Base-by-base conservation (phyloP, 2,113 vertebrate genomes). In the Collichthys lucidus region DNA sequence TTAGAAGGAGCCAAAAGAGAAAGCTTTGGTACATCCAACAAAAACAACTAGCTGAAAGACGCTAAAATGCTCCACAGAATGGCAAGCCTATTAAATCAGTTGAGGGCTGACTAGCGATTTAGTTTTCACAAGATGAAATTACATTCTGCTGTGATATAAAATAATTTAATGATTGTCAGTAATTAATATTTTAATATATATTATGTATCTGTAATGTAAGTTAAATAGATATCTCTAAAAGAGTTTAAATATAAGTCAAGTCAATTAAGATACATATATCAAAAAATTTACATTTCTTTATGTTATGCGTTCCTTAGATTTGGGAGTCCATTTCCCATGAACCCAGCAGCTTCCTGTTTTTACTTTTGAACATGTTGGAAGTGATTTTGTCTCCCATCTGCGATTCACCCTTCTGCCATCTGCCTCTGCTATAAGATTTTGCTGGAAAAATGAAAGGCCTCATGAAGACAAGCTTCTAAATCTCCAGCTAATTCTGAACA, bases 361-460 rank as follows among this genome's bases (percentile, higher is more conserved):
- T 35, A 20, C 42, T 75, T 11, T 20, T 60, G 52, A 22, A 62
- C 63, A 67, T 6, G 42, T 35, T 77, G 40, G 56, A 78, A 68
- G 24, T 19, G 24, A 42, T 63, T 76, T 26, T 60, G 24, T 46
- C 29, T 24, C 14, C 67, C 73, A 79, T 77, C 75, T 79, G 78
- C 56, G 66, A 68, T 62, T 55, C 55, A n/a, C 55, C 46, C 24
- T 49, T 62, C 60, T 26, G 14, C 68, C 74, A 79, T 70, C 72
- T 80, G 79, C 52, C 71, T 29, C 40, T 16, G 5, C 42, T 40
- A 47, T 44, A 59, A 72, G 59, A 53, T 68, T 81, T 77, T 84
- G 20, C 57, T 61, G 46, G 3, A 31, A 67, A 74, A 75, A 72
- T 40, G 11, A 26, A 12, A 52, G 22, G 11, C 40, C 42, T 79